These are phyloP conservation scores for Stenurella melanura DNA, from an alignment of 2,888 invertebrate genomes.

Conservation along the genomic window DNA sequence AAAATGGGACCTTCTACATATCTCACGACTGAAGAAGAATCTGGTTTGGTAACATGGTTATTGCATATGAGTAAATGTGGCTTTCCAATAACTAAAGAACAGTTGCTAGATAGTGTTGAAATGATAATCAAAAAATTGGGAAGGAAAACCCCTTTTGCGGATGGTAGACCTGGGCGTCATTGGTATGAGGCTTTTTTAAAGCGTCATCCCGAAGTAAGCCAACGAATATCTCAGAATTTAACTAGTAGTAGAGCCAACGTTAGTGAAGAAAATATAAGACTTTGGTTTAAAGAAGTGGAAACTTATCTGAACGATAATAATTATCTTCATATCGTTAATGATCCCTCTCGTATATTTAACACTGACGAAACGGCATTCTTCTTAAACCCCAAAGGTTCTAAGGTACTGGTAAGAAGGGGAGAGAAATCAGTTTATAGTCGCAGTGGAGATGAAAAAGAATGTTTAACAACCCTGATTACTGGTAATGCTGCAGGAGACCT, in stretches of 20 bases:
- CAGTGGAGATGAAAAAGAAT: slow-evolving; percentile 57
- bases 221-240: slow-evolving; percentile 54
- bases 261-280: slow-evolving; percentile 59
- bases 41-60: slow-evolving; percentile 31
- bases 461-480: slow-evolving; percentile 35
- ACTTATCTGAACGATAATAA: slow-evolving; percentile 46
- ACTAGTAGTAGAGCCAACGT: slow-evolving; percentile 61
- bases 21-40: not conserved
- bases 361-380: slow-evolving; percentile 62
- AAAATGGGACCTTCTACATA: slow-evolving; percentile 5
- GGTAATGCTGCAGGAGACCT: slow-evolving; percentile 57
- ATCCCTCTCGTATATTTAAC: slow-evolving; percentile 61
- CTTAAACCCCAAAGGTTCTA: slow-evolving; percentile 55
- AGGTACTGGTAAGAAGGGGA: slow-evolving; percentile 56
- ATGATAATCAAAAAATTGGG: slow-evolving; percentile 21
- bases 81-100: slow-evolving; percentile 31
- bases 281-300: slow-evolving; percentile 61
- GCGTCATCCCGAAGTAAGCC: not conserved
- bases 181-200: slow-evolving; percentile 14
- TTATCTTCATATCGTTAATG: slow-evolving; percentile 47
- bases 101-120: slow-evolving; percentile 38
- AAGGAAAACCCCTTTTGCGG: slow-evolving; percentile 23
- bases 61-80: not conserved
- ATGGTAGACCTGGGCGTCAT: not conserved
- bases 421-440: slow-evolving; percentile 58